Evolutionary conservation across 1,140 invertebrate genomes (phyloP).

Genomic region (Pantala flavescens): DNA sequence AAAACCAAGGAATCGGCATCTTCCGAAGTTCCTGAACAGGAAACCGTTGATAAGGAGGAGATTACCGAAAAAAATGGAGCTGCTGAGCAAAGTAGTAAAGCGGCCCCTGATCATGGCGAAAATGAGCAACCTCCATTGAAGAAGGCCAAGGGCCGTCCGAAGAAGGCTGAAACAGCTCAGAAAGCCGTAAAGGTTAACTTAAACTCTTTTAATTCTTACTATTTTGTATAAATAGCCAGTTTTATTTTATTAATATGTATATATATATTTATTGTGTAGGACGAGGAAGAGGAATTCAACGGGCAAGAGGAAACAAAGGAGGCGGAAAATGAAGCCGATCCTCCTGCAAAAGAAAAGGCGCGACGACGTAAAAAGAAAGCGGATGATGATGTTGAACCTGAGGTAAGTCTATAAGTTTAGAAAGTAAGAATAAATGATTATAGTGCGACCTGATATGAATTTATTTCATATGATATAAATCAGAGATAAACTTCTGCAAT

Average conservation of each 20-base stretch:
- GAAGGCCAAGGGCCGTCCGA: not conserved
- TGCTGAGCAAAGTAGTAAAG: not conserved
- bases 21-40: not conserved
- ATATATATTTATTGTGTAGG: not conserved
- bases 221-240: no score
- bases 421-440: no score
- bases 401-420: not conserved
- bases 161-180: not conserved
- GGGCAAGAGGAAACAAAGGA: not conserved
- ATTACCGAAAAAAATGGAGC: not conserved
- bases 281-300: not conserved
- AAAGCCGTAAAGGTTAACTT: no score
- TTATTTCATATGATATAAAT: no score
- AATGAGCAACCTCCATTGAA: not conserved
- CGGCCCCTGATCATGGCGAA: not conserved
- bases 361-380: slow-evolving; percentile 12
- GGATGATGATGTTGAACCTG: not conserved
- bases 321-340: not conserved
- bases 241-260: no score
- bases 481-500: no score
- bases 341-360: not conserved
- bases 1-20: not conserved
- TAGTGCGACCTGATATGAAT: no score
- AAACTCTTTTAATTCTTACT: no score
- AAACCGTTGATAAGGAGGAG: not conserved